A percentile compares a stretch with the other conserved stretches of the same genome.
Evolutionary conservation across 2,113 vertebrate species (phyloP).

Genomic region (Micronisus gabar): DNA sequence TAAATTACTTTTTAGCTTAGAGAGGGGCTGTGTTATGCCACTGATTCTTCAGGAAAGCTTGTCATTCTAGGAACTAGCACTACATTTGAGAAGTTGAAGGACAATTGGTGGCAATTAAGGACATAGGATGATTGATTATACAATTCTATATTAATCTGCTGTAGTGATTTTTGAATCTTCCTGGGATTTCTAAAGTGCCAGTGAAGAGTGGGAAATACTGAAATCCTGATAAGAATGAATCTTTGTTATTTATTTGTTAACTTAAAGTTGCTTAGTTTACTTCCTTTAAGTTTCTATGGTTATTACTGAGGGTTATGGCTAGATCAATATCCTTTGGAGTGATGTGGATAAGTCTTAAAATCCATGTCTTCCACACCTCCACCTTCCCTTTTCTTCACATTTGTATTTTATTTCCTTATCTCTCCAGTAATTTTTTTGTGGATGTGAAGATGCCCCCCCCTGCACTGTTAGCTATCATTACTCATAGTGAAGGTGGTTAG

Average conservation of each 20-base stretch:
- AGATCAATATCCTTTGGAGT: neutral
- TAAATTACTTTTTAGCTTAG: neutral
- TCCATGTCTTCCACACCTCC: neutral
- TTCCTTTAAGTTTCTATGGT: neutral
- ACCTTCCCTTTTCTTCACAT: neutral
- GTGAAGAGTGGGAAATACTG: neutral
- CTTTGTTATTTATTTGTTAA: neutral
- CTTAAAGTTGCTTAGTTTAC: neutral
- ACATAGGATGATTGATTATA: neutral
- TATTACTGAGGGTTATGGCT: neutral
- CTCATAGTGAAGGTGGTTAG: neutral
- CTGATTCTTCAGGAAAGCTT: neutral
- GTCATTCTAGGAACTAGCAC: neutral
- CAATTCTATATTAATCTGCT: neutral
- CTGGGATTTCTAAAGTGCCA: neutral
- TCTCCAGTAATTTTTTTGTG: neutral
- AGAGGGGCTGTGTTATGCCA: neutral
- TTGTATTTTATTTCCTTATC: neutral
- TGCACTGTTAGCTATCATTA: neutral
- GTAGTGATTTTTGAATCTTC: neutral
- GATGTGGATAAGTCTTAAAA: neutral
- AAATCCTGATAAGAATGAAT: neutral
- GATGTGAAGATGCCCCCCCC: neutral
- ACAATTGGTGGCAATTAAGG: neutral
- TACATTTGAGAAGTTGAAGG: neutral